Evolutionary conservation across 2,797 vertebrate genomes (phyloP), one percentile per base, ranked within the genome.

Genomic region (Neopelma chrysocephalum): DNA sequence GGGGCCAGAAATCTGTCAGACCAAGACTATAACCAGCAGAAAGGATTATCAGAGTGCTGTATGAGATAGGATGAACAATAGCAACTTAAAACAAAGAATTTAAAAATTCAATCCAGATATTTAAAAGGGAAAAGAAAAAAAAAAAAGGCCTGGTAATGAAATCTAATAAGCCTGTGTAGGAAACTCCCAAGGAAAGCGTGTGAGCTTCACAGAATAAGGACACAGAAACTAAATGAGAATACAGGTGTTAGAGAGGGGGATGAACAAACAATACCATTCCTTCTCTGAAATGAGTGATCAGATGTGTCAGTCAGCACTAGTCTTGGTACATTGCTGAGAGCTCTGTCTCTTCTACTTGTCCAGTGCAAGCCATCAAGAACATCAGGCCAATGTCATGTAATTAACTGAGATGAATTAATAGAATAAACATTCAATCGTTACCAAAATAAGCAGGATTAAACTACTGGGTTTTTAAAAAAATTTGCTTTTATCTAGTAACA

Each of bases 391-490:
- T 57, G 66, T 62, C 11, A 51, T 26, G 13, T 47, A 26, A 45
- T 54, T 38, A 68, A 53, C 5, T 45, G 42, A 16, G 54, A 78
- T 72, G 32, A 57, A 29, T 72, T 43, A 65, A 43, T 61, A 66
- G 26, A 58, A 62, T 43, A 61, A 94, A 53, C 21, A 25, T 72
- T 53, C 18, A 32, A 26, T 54, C 27, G 21, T 53, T 78, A 7
- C 29, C 45, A 48, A 54, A 62, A 9, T 22, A 18, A 48, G 45
- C 26, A 18, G 31, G 43, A 71, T 54, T 48, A 62, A 58, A 43
- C 32, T 26, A 38, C 8, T 40, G 5, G 1, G 3, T 0, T 23
- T 13, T 31, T 61, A 71, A 60, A 1, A 1, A 17, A 65, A 61
- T 57, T 38, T 31, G n/a, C 4, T 6, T 87, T 54, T 50, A 47